Base-by-base conservation (phyloP, 2,888 invertebrate genomes). In the Metopia argyrocephala region DNA sequence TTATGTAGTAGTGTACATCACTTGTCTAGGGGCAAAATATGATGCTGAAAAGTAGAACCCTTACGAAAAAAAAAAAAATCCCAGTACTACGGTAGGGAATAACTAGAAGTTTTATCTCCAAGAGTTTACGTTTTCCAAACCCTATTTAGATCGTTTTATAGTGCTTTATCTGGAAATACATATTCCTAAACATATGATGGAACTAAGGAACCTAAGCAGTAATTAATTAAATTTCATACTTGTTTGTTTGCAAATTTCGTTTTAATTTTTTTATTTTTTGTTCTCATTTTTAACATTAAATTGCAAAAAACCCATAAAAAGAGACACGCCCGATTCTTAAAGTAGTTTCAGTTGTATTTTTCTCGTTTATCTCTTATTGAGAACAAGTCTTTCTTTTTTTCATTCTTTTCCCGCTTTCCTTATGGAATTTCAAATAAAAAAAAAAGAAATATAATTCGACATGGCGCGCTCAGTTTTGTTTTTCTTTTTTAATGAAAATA, bases 381-480 rank as follows among this genome's bases (percentile, higher is more conserved):
- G 38, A 38, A 12, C 38, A 38, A 38, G 38, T 15, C 15, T 38
- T 38, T 9, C 38, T 38, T 73, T 73, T 48, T 50, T 76, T 78
- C 78, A 65, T 66, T 71, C 78, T 78, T 68, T 76, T 78, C 78
- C 71, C 71, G 78, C 78, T 78, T 68, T 56, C 27, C 31, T 48
- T 56, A 12, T 18, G 52, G 18, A 28, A 38, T 38, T 66, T 57
- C 38, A 18, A 50, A 61, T 65, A 52, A 45, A 52, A 12, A 27
- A 25, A 15, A 56, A 12, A 15, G n/a, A 12, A 65, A 59, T 38
- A 59, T 28, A 20, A 71, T 66, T 65, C 66, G 71, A 66, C 54
- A 78, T 78, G 74, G 81, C 81, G 81, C 81, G 81, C 78, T 78
- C 31, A 71, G 70, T 64, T 48, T 68, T 69, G 27, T 45, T 68